Evolutionary conservation across 2,888 invertebrate species (phyloP), one percentile per base, ranked within the genome.

Genomic region (Eupithecia exiguata): DNA sequence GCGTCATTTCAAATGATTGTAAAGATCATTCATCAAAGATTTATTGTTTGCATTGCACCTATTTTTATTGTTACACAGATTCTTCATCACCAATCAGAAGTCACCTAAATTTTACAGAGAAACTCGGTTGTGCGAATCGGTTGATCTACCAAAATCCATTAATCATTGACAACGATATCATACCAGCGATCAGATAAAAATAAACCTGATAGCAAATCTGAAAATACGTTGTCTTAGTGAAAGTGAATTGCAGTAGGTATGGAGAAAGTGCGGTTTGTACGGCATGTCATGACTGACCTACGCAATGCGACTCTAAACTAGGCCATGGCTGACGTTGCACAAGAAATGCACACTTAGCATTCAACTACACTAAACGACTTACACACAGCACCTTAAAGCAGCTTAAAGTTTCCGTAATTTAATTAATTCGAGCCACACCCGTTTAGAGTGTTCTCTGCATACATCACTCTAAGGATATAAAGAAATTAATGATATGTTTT

Each of bases 291-390:
- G 89, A 88, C 89, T 92, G 92, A 92, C 92, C 92, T 91, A 92
- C 92, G 91, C 91, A 92, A 90, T 89, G 88, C 88, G 88, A 84
- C 85, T 84, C 71, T 79, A 81, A 92, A 88, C 88, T 90, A 81
- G 91, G 91, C 87, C 91, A 90, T 84, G 87, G 86, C 82, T 86
- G 82, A 77, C 79, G 85, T 87, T 87, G 84, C 86, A 86, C 87
- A 87, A 89, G 84, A 85, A 84, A 82, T 84, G 84, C 86, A 86
- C 80, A 80, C 81, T 80, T 79, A 83, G 83, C 84, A 85, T 84
- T 86, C 81, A 78, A 81, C 79, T 81, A 78, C 78, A 76, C 79
- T 81, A 81, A 81, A 78, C 78, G 75, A 68, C 75, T 77, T 77
- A 80, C 69, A 77, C 79, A 79, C 74, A 70, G 58, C 78, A 82